These are phyloP conservation scores for Rhipidura dahli DNA, from an alignment of 2,113 vertebrate genomes.

Conservation along the genomic window DNA sequence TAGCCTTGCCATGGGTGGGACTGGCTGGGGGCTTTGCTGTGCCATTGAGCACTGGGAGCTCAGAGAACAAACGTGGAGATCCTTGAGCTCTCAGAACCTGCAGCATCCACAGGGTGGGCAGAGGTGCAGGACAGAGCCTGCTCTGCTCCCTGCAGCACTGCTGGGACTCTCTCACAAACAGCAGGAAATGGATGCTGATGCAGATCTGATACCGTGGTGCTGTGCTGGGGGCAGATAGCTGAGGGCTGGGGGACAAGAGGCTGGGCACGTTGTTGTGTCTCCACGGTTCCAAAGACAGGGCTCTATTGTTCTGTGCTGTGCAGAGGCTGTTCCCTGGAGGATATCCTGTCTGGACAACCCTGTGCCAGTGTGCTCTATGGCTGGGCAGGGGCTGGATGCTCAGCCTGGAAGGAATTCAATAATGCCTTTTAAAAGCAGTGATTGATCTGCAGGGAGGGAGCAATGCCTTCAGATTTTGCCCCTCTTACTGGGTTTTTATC, in stretches of 20 bases:
- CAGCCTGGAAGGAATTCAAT: slow-evolving; percentile 30
- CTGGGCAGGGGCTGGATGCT: slow-evolving; percentile 57
- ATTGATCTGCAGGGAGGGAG: background rate
- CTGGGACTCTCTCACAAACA: background rate
- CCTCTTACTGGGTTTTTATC: background rate
- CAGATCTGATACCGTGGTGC: background rate
- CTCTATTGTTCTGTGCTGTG: slow-evolving; percentile 67
- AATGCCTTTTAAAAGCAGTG: background rate
- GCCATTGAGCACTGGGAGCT: background rate
- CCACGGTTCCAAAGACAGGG: slow-evolving; percentile 13
- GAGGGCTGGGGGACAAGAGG: background rate
- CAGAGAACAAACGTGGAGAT: fast-evolving
- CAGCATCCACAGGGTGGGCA: background rate
- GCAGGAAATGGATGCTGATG: background rate
- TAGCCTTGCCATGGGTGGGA: background rate
- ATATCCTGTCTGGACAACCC: slow-evolving; percentile 78
- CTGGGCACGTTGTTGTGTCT: background rate
- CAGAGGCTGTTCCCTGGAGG: slow-evolving; percentile 76
- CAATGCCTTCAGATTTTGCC: background rate
- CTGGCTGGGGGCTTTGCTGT: background rate
- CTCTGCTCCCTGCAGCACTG: background rate
- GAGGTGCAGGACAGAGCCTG: background rate
- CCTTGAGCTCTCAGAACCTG: background rate
- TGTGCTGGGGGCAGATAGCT: background rate
- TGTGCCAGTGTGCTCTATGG: slow-evolving; percentile 61